A percentile compares a stretch with the other conserved stretches of the same genome.
These are phyloP conservation scores for Drosophila fulvimacula DNA, from an alignment of 2,888 invertebrate species.

Conservation along the genomic window DNA sequence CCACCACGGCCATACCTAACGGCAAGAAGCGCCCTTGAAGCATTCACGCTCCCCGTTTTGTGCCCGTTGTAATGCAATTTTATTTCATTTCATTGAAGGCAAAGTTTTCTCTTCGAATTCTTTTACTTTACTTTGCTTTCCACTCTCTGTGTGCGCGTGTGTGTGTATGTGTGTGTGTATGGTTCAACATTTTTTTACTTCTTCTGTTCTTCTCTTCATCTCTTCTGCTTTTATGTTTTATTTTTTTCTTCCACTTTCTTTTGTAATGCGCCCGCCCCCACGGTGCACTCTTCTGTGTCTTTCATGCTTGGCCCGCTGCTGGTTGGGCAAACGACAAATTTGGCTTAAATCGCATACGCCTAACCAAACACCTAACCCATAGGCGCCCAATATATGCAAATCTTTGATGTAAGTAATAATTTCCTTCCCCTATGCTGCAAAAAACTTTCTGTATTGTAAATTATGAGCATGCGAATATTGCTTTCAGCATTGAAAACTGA, in stretches of 20 bases:
- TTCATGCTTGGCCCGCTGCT: conserved; percentile 37
- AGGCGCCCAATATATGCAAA: conserved; percentile 71
- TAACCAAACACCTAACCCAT: conserved; percentile 19
- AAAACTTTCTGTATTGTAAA: conserved; percentile 68
- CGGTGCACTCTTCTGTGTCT: conserved; percentile 17
- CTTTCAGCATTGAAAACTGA: conserved; percentile 57
- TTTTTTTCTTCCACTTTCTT: conserved; percentile 4
- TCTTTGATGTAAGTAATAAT: conserved; percentile 80
- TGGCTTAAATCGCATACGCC: conserved; percentile 54
- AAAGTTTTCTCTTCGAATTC: conserved; percentile 73
- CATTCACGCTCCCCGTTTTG: conserved; percentile 51
- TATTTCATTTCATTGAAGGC: conserved; percentile 80
- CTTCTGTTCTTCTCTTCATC: background rate
- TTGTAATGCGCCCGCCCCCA: conserved; percentile 5
- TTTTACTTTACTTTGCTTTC: conserved; percentile 73
- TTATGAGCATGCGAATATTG: conserved; percentile 78
- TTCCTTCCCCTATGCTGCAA: conserved; percentile 68
- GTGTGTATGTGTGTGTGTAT: conserved; percentile 7
- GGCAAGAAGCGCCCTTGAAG: conserved; percentile 49
- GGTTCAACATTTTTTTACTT: conserved; percentile 6
- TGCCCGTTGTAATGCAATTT: conserved; percentile 78
- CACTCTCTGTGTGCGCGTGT: background rate
- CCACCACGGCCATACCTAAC: conserved; percentile 13
- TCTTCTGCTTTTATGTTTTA: background rate
- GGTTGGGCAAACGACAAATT: conserved; percentile 66